These are phyloP conservation scores for Polymixis lichenea DNA, from an alignment of 2,888 invertebrate species.

Conservation along the genomic window DNA sequence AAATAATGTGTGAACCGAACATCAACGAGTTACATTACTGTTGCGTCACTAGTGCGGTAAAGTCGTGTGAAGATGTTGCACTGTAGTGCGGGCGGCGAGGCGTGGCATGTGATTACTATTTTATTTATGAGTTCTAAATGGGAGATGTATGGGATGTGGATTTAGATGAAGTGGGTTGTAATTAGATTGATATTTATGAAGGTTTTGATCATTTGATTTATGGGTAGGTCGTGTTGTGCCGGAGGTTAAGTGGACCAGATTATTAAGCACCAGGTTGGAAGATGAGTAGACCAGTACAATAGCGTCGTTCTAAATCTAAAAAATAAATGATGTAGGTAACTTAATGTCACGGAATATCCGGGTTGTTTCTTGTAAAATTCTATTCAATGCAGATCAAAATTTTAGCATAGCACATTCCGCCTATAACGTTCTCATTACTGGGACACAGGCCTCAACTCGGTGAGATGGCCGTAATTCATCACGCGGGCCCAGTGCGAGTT, in stretches of 20 bases:
- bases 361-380: too few relatives aligned
- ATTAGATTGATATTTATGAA: constrained; percentile 50
- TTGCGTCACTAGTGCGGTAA: constrained; percentile 57
- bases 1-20: constrained; percentile 65
- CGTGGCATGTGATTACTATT: constrained; percentile 53
- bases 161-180: constrained; percentile 25
- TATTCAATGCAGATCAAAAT: too few relatives aligned
- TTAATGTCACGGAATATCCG: too few relatives aligned
- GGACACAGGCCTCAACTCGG: too few relatives aligned
- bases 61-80: constrained; percentile 69
- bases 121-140: constrained; percentile 33
- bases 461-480: too few relatives aligned
- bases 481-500: too few relatives aligned
- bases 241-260: neutral
- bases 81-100: constrained; percentile 43
- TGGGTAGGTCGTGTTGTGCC: neutral
- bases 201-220: constrained; percentile 11
- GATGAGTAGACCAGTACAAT: too few relatives aligned
- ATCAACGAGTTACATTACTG: constrained; percentile 61
- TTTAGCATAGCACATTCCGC: too few relatives aligned
- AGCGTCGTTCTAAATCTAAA: too few relatives aligned
- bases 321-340: too few relatives aligned
- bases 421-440: too few relatives aligned
- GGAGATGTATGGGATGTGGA: constrained; percentile 23
- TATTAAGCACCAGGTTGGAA: too few relatives aligned